Conservation (phyloP, 2,797 vertebrate species). For the Phrynocephalus forsythii region DNA sequence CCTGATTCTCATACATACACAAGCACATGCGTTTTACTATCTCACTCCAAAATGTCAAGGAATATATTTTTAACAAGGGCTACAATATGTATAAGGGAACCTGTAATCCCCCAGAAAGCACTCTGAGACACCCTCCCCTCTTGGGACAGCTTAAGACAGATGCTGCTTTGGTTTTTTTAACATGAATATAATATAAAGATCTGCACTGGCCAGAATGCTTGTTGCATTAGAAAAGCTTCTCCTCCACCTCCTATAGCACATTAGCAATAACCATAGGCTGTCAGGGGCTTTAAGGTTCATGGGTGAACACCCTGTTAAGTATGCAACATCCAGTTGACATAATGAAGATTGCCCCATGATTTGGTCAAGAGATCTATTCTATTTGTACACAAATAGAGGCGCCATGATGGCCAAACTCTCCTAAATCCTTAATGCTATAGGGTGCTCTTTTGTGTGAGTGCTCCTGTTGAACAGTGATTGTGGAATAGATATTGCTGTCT, state of each 20-base stretch:
- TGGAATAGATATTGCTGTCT: background rate
- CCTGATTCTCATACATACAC: too few species aligned
- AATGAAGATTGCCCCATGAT: background rate
- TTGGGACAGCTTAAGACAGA: too few species aligned
- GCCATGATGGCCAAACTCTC: too few species aligned
- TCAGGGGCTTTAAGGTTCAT: background rate
- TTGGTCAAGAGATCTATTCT: background rate
- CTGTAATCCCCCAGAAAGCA: too few species aligned
- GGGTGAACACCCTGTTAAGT: background rate
- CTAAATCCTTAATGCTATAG: background rate
- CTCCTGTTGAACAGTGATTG: background rate
- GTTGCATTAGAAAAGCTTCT: background rate
- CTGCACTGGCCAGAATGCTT: background rate
- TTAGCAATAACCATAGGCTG: background rate
- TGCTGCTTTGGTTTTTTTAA: background rate
- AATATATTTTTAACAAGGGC: too few species aligned
- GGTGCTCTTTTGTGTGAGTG: background rate
- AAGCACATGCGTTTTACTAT: too few species aligned
- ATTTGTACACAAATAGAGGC: background rate
- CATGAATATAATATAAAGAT: background rate
- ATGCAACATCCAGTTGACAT: background rate
- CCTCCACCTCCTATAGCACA: background rate
- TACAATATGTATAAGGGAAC: too few species aligned
- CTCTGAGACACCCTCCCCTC: too few species aligned
- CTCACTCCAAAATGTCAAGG: too few species aligned